Base-by-base conservation (phyloP, 2,888 invertebrate species). In the Apamea anceps region DNA sequence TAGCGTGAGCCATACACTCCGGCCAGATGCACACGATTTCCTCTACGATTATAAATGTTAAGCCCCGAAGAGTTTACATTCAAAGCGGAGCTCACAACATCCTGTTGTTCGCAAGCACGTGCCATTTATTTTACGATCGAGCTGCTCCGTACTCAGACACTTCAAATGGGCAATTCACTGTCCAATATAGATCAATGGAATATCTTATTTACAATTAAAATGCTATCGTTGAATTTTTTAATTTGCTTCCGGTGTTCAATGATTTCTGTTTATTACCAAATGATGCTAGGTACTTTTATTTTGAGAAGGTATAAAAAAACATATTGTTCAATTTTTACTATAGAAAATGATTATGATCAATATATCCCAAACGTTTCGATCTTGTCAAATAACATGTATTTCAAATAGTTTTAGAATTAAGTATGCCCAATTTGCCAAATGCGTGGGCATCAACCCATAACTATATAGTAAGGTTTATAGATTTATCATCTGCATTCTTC, bases 11-110 rank as follows among this genome's bases (percentile, higher is more conserved):
- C 87, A 89, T 87, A 88, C 88, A 88, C 86, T 85, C 87, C 57
- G 86, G 86, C 93, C 95, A 95, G 95, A 95, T 95, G 95, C 91
- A 91, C 89, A 91, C 92, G 88, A 93, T 94, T 94, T 95, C 93
- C 94, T 93, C 88, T 86, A 90, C 86, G 90, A 93, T 93, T 93
- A 93, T 91, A 91, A 91, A 92, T 91, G 91, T 91, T 89, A 88
- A 89, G 88, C 87, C 86, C 85, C 88, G 85, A 91, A 90, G 91
- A 92, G 93, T 94, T 94, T 92, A 94, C 92, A 94, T 93, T 94
- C 91, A 92, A 88, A 88, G 90, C 91, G 84, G 87, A 91, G 90
- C 90, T 92, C 91, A 93, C 91, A 92, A 93, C 94, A 94, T 95
- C 95, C 94, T 95, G 95, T 92, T 94, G 91, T 94, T 92, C 89